These are phyloP conservation scores for Hirundichthys speculiger DNA, from an alignment of 2,113 vertebrate genomes.

Conservation along the genomic window DNA sequence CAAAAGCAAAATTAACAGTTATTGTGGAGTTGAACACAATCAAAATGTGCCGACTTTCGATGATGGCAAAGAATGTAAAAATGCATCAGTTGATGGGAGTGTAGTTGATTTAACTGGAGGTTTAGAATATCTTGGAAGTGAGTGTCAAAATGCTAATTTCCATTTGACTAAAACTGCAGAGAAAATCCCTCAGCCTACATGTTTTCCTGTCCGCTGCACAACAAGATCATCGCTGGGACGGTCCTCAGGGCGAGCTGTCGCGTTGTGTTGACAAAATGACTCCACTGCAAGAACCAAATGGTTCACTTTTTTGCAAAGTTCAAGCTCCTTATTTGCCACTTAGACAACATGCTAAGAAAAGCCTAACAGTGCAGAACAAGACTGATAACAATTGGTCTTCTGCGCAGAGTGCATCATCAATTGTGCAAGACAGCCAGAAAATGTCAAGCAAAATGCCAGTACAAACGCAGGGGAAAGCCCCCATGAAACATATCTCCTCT, in stretches of 20 bases:
- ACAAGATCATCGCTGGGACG: neutral
- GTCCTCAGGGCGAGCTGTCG: neutral
- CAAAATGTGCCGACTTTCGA: neutral
- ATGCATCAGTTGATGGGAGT: conserved; percentile 6
- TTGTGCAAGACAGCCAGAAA: conserved; percentile 27
- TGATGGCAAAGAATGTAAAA: neutral
- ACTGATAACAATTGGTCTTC: conserved; percentile 10
- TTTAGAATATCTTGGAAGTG: conserved; percentile 51
- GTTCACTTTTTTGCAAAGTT: conserved; percentile 6
- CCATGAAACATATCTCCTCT: neutral
- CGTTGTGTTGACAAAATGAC: conserved; percentile 2
- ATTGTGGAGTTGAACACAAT: neutral
- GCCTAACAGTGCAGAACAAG: neutral
- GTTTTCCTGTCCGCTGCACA: neutral
- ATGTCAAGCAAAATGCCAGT: conserved; percentile 11
- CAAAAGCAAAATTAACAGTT: neutral
- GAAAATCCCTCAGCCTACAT: neutral
- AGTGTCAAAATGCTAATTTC: conserved; percentile 25
- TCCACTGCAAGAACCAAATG: no score
- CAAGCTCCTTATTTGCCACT: neutral
- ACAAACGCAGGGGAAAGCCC: neutral
- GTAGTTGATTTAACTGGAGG: conserved; percentile 47
- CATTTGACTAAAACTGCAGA: conserved; percentile 7
- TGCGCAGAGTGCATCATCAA: neutral
- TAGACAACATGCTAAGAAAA: neutral